Conservation (phyloP, 2,888 invertebrate species). For the Bimastos eiseni region DNA sequence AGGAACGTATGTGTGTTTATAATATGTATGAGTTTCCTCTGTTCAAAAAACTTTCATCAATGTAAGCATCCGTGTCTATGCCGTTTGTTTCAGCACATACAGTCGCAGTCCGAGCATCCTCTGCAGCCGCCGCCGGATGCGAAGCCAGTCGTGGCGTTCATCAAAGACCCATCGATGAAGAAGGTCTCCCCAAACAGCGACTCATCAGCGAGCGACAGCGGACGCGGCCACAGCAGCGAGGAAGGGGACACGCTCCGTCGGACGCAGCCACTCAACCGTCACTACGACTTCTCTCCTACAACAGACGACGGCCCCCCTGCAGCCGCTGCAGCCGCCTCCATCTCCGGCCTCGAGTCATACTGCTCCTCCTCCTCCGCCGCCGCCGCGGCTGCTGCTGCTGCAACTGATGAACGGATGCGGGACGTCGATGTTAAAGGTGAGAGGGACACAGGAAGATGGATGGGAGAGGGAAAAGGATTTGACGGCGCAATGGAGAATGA, state of each 20-base stretch:
- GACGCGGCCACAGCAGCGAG: conserved; percentile 35
- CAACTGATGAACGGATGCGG: neutral
- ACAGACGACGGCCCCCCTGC: neutral
- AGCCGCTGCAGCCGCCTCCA: neutral
- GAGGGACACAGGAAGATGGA: neutral
- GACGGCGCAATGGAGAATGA: neutral
- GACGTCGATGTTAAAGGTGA: neutral
- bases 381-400: neutral
- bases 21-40: neutral
- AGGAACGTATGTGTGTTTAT: neutral
- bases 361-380: neutral
- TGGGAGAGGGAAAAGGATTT: neutral
- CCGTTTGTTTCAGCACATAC: neutral
- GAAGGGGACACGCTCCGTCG: conserved; percentile 28
- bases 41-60: no score
- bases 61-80: neutral
- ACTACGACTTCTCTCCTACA: conserved; percentile 1
- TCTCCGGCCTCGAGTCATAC: neutral
- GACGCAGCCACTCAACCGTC: neutral
- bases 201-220: conserved; percentile 35
- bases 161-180: conserved; percentile 28
- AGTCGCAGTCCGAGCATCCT: neutral
- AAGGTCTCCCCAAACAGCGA: conserved; percentile 34
- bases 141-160: conserved; percentile 31
- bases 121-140: neutral